These are phyloP conservation scores for Camelus bactrianus DNA, from an alignment of 2,113 vertebrate genomes.

Conservation along the genomic window DNA sequence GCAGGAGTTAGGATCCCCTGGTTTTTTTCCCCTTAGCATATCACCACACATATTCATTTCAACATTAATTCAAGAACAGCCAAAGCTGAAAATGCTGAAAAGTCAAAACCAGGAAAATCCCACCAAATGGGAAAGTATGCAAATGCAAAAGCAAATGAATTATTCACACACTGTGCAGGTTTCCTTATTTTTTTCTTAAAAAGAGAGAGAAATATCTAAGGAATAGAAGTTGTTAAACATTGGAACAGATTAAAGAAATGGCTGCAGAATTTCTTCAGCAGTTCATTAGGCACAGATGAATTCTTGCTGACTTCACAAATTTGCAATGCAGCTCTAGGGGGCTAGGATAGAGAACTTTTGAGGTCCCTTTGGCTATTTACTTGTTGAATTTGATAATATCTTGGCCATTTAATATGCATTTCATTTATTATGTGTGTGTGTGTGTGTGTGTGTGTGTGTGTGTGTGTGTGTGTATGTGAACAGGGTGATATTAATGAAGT, in stretches of 20 bases:
- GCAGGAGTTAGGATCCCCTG: background rate
- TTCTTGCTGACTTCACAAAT: slow-evolving; percentile 7
- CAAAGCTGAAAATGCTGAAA: slow-evolving; percentile 67
- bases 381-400: slow-evolving; percentile 26
- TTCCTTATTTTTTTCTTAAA: slow-evolving; percentile 52
- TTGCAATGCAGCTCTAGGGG: background rate
- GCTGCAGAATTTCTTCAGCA: background rate
- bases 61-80: slow-evolving; percentile 61
- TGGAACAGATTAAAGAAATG: background rate
- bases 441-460: background rate
- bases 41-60: slow-evolving; percentile 7
- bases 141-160: slow-evolving; percentile 66
- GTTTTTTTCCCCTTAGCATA: slow-evolving; percentile 19
- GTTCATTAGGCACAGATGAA: background rate
- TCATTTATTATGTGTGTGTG: background rate
- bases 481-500: background rate
- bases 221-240: slow-evolving; percentile 57
- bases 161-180: slow-evolving; percentile 72
- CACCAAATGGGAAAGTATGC: slow-evolving; percentile 63
- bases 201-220: slow-evolving; percentile 29
- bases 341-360: background rate
- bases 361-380: background rate
- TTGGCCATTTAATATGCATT: background rate
- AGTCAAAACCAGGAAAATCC: slow-evolving; percentile 46
- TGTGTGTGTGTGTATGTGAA: background rate